These are phyloP conservation scores for Hypothenemus hampei DNA, from an alignment of 1,140 invertebrate genomes.

Conservation along the genomic window DNA sequence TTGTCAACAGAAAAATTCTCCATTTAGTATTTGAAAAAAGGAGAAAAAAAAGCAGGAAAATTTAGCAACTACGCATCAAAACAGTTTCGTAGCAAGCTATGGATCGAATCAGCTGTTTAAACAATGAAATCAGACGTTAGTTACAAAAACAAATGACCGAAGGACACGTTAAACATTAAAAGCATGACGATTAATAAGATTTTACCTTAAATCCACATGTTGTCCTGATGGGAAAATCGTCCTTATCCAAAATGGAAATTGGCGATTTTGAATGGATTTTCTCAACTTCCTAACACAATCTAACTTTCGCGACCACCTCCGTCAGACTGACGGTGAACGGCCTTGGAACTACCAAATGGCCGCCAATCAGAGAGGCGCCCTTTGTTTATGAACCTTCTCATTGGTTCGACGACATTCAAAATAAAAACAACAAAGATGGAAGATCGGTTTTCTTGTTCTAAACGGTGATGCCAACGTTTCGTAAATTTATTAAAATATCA, in stretches of 20 bases:
- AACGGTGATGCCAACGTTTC: no score
- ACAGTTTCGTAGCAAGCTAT: no score
- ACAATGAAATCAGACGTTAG: no score
- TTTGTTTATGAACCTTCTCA: conserved; percentile 34
- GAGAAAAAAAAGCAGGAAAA: no score
- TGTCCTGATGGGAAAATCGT: neutral
- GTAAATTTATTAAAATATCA: no score
- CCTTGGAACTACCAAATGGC: conserved; percentile 26
- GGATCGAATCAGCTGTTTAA: no score
- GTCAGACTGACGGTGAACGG: conserved; percentile 17
- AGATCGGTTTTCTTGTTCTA: no score
- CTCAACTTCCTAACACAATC: neutral
- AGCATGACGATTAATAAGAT: neutral
- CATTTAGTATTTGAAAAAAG: no score
- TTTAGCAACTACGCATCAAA: no score
- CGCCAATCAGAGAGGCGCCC: conserved; percentile 27
- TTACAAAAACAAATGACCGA: no score
- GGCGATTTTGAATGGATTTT: neutral
- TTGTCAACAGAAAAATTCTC: no score
- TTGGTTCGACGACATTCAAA: conserved; percentile 24
- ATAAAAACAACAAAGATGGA: conserved; percentile 34
- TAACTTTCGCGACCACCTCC: neutral
- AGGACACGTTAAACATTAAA: neutral
- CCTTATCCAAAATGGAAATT: neutral
- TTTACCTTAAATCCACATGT: neutral